These are phyloP conservation scores for Ligdia adustata DNA, from an alignment of 2,888 invertebrate species.

Conservation along the genomic window DNA sequence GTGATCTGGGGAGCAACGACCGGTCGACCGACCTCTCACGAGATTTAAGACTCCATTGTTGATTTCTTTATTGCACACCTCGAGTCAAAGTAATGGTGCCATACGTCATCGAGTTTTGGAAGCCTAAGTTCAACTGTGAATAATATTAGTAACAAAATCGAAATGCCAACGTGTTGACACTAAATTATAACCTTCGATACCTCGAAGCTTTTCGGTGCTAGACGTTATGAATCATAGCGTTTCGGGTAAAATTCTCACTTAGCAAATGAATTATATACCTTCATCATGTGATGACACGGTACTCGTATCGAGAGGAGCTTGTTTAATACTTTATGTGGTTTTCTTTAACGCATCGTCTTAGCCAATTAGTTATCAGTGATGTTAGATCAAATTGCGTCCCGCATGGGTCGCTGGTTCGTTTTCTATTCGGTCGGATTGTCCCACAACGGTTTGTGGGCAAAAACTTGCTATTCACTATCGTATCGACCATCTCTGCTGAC, in stretches of 20 bases:
- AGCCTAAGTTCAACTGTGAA: conserved; percentile 48
- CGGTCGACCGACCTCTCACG: conserved; percentile 45
- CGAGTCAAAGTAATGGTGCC: conserved; percentile 50
- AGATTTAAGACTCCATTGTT: conserved; percentile 60
- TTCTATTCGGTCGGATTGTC: conserved; percentile 57
- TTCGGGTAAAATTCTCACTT: conserved; percentile 38
- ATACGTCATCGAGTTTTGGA: conserved; percentile 50
- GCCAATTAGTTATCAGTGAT: conserved; percentile 68
- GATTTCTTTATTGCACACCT: conserved; percentile 57
- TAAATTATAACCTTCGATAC: conserved; percentile 55
- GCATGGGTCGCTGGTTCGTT: conserved; percentile 31
- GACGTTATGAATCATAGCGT: conserved; percentile 50
- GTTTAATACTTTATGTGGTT: conserved; percentile 55
- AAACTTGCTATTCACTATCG: conserved; percentile 57
- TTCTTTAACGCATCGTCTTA: conserved; percentile 60
- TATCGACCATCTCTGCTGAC: conserved; percentile 33
- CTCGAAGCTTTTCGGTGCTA: conserved; percentile 46
- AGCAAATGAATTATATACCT: conserved; percentile 35
- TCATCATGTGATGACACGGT: conserved; percentile 43
- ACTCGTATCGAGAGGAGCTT: conserved; percentile 38
- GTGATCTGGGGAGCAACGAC: conserved; percentile 61
- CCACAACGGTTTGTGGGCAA: conserved; percentile 55
- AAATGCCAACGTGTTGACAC: conserved; percentile 57
- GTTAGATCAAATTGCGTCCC: conserved; percentile 64
- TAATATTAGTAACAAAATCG: conserved; percentile 65